A percentile compares a stretch with the other conserved stretches of the same genome.
These are phyloP conservation scores for Pica pica DNA, from an alignment of 2,113 vertebrate genomes.

Conservation along the genomic window DNA sequence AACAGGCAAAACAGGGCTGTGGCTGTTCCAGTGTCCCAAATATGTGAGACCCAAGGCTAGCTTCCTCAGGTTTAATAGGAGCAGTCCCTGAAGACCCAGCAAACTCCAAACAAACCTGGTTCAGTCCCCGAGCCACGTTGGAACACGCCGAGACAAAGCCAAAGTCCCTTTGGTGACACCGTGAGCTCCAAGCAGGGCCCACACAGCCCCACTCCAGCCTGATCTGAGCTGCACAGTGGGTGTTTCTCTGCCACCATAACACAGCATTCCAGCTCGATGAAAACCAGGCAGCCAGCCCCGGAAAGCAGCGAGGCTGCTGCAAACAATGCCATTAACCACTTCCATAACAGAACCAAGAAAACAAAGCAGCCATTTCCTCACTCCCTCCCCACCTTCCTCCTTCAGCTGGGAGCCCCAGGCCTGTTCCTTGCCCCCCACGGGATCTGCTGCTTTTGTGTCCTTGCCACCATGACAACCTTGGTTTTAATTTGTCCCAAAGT, in stretches of 20 bases:
- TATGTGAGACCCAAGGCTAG: not conserved
- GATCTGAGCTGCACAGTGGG: not conserved
- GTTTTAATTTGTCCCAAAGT: not conserved
- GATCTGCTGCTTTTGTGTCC: not conserved
- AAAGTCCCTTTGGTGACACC: not conserved
- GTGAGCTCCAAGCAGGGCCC: not conserved
- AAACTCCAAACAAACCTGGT: not conserved
- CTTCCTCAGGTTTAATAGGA: not conserved
- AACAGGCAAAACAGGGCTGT: not conserved
- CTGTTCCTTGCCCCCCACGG: not conserved
- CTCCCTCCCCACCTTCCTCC: not conserved
- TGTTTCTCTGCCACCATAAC: not conserved
- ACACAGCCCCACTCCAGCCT: not conserved
- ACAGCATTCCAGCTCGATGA: constrained; percentile 3
- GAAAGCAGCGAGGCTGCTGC: not conserved
- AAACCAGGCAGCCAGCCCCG: not conserved
- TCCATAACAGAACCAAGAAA: constrained; percentile 32
- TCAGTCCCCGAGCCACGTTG: not conserved
- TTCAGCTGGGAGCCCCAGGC: not conserved
- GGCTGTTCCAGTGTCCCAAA: not conserved
- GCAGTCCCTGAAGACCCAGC: not conserved
- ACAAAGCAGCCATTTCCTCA: constrained; percentile 33
- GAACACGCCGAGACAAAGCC: not conserved
- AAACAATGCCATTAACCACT: constrained; percentile 37
- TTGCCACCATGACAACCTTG: not conserved